phyloP scores from a whole-genome alignment of 1,140 invertebrate genomes.

The Ectropis grisescens region DNA sequence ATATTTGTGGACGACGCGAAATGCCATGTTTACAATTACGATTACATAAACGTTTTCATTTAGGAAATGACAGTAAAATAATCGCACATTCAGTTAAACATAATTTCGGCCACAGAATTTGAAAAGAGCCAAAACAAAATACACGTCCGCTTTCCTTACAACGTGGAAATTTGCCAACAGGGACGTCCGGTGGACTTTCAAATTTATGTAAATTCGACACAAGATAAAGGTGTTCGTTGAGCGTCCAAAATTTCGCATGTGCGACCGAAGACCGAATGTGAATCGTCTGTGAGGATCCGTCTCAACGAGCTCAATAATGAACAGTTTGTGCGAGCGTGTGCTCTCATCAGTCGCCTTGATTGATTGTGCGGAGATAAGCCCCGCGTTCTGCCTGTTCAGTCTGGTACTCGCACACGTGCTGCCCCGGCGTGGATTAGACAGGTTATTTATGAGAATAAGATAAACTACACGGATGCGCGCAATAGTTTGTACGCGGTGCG shows the following conservation, averaged over 20 bases:
- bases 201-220: conserved; percentile 51
- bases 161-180: conserved; percentile 48
- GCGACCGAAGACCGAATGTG: conserved; percentile 27
- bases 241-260: conserved; percentile 7
- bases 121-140: conserved; percentile 16
- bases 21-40: no score
- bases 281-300: conserved; percentile 39
- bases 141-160: conserved; percentile 22
- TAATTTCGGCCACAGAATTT: conserved; percentile 16
- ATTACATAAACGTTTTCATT: background rate
- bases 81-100: conserved; percentile 3
- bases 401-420: conserved; percentile 4
- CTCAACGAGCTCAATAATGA: conserved; percentile 35
- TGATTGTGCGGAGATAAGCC: conserved; percentile 55
- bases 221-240: conserved; percentile 14
- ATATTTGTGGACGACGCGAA: no score
- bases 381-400: conserved; percentile 4
- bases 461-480: no score
- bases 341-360: conserved; percentile 48
- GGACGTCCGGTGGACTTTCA: conserved; percentile 32
- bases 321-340: conserved; percentile 25
- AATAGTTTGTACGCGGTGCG: no score
- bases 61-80: background rate
- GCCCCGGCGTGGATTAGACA: conserved; percentile 6
- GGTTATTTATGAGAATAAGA: conserved; percentile 1